phyloP scores from a whole-genome alignment of 2,888 invertebrate species.

The Parnassius apollo region DNA sequence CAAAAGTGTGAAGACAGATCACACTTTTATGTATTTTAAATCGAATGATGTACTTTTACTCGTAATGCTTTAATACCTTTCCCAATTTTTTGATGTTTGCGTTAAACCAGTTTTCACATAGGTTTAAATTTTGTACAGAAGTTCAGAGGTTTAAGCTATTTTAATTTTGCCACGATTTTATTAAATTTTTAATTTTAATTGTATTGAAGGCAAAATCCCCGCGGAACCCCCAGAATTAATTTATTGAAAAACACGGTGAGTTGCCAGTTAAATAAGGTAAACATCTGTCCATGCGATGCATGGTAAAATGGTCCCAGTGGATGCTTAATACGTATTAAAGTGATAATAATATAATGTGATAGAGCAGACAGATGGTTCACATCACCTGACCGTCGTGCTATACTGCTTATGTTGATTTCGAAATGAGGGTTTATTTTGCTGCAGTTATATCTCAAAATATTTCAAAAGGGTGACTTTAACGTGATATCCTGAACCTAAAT shows the following conservation, averaged over 20 bases:
- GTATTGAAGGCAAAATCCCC: constrained; percentile 5
- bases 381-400: constrained; percentile 4
- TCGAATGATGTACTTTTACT: background rate
- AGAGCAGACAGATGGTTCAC: constrained; percentile 18
- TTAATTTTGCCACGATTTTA: background rate
- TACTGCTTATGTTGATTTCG: background rate
- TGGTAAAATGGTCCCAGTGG: constrained; percentile 12
- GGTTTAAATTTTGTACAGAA: too few relatives aligned
- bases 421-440: background rate
- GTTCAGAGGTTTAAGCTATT: too few relatives aligned
- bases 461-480: too few relatives aligned
- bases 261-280: constrained; percentile 10
- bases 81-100: constrained; percentile 48
- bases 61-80: background rate
- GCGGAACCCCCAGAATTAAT: too few relatives aligned
- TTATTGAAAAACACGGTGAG: constrained; percentile 1
- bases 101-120: background rate
- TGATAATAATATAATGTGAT: constrained; percentile 13
- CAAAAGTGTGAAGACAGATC: constrained; percentile 1
- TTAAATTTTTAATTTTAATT: constrained; percentile 5
- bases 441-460: too few relatives aligned
- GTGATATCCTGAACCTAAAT: too few relatives aligned
- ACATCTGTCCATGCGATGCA: constrained; percentile 17
- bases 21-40: constrained; percentile 7
- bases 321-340: constrained; percentile 13